phyloP scores from a whole-genome alignment of 1,140 invertebrate species.

The Atopsyche davidsoni region DNA sequence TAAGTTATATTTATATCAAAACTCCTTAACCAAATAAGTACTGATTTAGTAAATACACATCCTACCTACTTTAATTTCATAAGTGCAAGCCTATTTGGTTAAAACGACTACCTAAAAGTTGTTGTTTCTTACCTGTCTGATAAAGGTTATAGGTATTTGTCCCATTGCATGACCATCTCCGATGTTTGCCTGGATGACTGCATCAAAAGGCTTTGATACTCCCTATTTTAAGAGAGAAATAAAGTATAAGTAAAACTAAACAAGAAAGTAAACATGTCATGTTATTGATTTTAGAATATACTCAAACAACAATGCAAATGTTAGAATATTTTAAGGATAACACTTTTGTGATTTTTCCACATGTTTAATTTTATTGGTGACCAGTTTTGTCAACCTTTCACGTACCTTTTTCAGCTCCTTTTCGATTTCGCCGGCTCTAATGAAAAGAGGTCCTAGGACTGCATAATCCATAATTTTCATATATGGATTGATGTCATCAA shows the following conservation, averaged over 20 bases:
- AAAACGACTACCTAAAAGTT: neutral
- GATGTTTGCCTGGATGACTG: conserved; percentile 97
- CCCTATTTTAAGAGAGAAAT: conserved; percentile 47
- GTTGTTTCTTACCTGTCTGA: conserved; percentile 61
- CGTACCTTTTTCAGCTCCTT: conserved; percentile 74
- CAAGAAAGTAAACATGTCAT: neutral
- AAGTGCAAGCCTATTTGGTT: no score
- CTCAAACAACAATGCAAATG: neutral
- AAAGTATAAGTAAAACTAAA: neutral
- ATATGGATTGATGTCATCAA: conserved; percentile 88
- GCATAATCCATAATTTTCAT: conserved; percentile 92
- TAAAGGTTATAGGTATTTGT: conserved; percentile 84
- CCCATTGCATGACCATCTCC: conserved; percentile 99
- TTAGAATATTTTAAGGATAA: no score
- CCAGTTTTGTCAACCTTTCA: no score
- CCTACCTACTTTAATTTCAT: no score
- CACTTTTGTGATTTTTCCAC: no score
- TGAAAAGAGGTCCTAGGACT: conserved; percentile 86
- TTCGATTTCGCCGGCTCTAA: conserved; percentile 77
- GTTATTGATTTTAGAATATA: neutral
- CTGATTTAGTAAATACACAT: neutral
- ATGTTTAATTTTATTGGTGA: no score
- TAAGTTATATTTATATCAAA: neutral
- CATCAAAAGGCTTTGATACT: conserved; percentile 80
- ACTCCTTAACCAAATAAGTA: neutral